Conservation (phyloP, 2,888 invertebrate genomes). For the Lacanobia oleracea region DNA sequence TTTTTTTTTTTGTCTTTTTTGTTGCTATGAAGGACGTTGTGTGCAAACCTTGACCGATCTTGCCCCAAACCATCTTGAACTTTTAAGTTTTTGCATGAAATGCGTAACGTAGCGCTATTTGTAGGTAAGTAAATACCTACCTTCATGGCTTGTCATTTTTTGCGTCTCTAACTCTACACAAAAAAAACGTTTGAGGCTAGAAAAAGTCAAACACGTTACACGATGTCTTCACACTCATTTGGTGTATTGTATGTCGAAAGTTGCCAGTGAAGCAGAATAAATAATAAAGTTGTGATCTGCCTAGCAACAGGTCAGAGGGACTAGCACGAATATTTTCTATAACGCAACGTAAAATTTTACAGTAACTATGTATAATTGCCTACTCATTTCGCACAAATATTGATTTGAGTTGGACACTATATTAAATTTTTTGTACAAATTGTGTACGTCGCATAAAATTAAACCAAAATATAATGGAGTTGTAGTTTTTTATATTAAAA, state of each 20-base stretch:
- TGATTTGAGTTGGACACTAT: not conserved
- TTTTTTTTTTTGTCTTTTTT: not conserved
- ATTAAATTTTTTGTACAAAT: no score
- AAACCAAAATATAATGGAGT: no score
- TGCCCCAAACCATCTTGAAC: not conserved
- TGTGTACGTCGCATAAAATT: no score
- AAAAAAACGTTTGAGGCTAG: conserved; percentile 32
- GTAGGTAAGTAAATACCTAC: conserved; percentile 5
- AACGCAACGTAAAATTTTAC: no score
- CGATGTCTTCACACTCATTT: conserved; percentile 14
- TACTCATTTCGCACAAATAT: no score
- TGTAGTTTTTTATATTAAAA: no score
- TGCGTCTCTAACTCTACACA: conserved; percentile 2
- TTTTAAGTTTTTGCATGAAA: conserved; percentile 4
- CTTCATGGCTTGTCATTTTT: conserved; percentile 32
- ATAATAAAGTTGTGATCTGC: not conserved
- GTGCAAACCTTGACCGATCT: conserved; percentile 18
- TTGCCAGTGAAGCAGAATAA: not conserved
- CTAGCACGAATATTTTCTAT: no score
- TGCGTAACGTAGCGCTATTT: not conserved
- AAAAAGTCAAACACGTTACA: conserved; percentile 37
- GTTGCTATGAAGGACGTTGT: conserved; percentile 26
- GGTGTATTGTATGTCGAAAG: conserved; percentile 14
- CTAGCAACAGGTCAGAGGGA: not conserved
- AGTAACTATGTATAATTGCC: no score